These are phyloP conservation scores for Mimumesa dahlbomi DNA, from an alignment of 2,888 invertebrate genomes.

Conservation along the genomic window DNA sequence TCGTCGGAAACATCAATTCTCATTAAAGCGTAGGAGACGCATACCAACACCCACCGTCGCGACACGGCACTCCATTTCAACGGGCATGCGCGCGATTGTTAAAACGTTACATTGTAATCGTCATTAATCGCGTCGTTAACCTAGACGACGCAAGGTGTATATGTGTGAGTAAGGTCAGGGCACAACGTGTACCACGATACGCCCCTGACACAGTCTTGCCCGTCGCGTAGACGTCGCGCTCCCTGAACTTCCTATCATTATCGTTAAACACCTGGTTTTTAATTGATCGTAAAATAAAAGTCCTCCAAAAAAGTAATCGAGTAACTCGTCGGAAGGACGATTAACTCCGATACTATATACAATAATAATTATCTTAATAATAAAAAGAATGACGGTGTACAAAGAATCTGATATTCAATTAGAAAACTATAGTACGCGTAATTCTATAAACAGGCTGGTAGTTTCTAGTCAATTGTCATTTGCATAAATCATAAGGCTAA, in stretches of 20 bases:
- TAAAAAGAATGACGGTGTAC: no score
- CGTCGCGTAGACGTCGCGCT: constrained; percentile 33
- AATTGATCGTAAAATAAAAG: neutral
- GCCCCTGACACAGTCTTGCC: constrained; percentile 62
- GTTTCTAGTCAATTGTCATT: neutral
- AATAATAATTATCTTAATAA: no score
- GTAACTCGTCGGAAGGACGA: no score
- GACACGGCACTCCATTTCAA: constrained; percentile 3
- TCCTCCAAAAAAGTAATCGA: neutral
- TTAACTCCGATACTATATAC: no score
- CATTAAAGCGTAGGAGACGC: constrained; percentile 70
- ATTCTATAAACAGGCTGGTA: no score
- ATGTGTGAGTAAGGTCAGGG: constrained; percentile 59
- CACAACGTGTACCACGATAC: constrained; percentile 26
- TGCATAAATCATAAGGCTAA: neutral
- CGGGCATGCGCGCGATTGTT: constrained; percentile 18
- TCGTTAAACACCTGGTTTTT: neutral
- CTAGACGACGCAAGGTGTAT: constrained; percentile 27
- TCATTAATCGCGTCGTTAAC: constrained; percentile 7
- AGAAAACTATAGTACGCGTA: no score
- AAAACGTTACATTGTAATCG: constrained; percentile 28
- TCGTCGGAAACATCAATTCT: constrained; percentile 77
- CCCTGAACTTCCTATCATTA: constrained; percentile 42
- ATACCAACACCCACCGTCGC: constrained; percentile 60
- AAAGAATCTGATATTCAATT: no score